phyloP scores from a whole-genome alignment of 2,888 invertebrate genomes.

The Sussaba pulchella region DNA sequence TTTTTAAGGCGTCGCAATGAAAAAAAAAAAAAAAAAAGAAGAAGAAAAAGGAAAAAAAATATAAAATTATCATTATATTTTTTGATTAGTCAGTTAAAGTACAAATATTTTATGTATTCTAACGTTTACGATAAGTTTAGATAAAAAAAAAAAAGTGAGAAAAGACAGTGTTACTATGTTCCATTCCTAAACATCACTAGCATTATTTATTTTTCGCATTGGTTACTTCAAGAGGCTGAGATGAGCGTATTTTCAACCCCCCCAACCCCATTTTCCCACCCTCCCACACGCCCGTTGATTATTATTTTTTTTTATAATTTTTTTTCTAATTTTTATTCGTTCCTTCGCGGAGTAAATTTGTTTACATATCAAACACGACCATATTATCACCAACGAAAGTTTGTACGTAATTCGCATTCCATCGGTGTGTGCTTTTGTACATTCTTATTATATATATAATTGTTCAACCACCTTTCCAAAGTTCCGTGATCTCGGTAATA shows the following conservation, averaged over 20 bases:
- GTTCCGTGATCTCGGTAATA: constrained; percentile 76
- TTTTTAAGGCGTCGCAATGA: constrained; percentile 49
- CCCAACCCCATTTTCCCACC: background rate
- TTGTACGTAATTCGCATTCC: constrained; percentile 79
- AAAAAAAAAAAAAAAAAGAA: constrained; percentile 70
- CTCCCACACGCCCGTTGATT: constrained; percentile 50
- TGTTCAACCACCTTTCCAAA: constrained; percentile 65
- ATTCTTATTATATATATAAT: constrained; percentile 38
- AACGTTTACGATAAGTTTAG: constrained; percentile 77
- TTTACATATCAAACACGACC: constrained; percentile 80
- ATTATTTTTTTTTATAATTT: too few species aligned
- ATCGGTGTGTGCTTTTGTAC: constrained; percentile 73
- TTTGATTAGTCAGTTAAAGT: constrained; percentile 93
- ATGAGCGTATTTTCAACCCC: constrained; percentile 46
- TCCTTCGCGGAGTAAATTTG: constrained; percentile 78
- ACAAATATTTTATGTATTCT: constrained; percentile 90
- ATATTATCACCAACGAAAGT: constrained; percentile 70
- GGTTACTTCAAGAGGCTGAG: constrained; percentile 74
- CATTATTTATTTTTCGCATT: constrained; percentile 76
- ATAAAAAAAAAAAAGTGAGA: constrained; percentile 40
- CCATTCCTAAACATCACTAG: constrained; percentile 78
- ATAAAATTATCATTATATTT: constrained; percentile 76
- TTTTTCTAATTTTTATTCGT: constrained; percentile 66
- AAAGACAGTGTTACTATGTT: constrained; percentile 75
- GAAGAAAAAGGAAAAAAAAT: constrained; percentile 67